A percentile compares a stretch with the other conserved stretches of the same genome.
Evolutionary conservation across 23 tunicate genomes (phyloP).

Genomic region (Diplosoma virens): DNA sequence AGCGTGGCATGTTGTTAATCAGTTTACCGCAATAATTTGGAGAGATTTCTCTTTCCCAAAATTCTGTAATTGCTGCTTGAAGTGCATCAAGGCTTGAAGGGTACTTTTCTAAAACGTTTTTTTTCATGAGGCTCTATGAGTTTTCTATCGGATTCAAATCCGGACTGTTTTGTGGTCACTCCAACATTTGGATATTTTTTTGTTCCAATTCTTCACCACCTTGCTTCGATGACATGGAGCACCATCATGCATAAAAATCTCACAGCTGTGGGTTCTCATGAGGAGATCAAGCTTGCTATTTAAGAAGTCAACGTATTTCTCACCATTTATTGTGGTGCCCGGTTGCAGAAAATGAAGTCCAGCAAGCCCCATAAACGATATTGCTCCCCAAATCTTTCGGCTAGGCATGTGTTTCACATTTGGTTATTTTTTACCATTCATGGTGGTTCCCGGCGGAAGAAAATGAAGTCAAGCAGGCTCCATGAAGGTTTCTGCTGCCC

Average conservation of each 20-base stretch:
- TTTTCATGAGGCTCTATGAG: no score
- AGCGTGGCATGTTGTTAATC: no score
- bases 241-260: conserved; percentile 13
- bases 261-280: conserved; percentile 13
- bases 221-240: conserved; percentile 39
- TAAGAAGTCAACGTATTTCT: conserved; percentile 13
- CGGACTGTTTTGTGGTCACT: conserved; percentile 30
- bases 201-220: conserved; percentile 33
- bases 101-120: no score
- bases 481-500: conserved; percentile 1
- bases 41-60: no score
- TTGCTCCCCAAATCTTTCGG: conserved; percentile 19
- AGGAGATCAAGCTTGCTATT: conserved; percentile 8
- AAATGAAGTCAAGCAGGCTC: not conserved
- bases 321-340: conserved; percentile 12
- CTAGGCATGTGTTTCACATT: not conserved
- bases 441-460: conserved; percentile 15
- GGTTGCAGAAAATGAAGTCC: not conserved
- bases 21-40: no score
- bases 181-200: conserved; percentile 31
- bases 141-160: no score
- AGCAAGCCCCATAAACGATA: not conserved
- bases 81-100: no score
- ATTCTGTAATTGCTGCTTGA: no score
- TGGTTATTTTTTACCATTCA: conserved; percentile 14